Base-by-base conservation (phyloP, 2,888 invertebrate genomes). In the Eupithecia vulgata region DNA sequence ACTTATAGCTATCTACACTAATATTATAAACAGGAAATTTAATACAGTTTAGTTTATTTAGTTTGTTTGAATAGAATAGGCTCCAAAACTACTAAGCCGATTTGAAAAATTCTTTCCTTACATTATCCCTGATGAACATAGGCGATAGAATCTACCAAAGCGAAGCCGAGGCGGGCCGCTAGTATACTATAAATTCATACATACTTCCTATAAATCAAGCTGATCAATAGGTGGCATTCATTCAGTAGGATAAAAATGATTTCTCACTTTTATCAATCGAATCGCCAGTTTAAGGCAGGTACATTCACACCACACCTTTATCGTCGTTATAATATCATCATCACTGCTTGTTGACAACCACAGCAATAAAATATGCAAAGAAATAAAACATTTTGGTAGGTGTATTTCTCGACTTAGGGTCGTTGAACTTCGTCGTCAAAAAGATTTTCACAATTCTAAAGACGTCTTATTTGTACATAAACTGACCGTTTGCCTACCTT, bases 401-500 rank as follows among this genome's bases (percentile, higher is more conserved):
- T 5, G 17, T 17, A 15, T 45, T 45, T 17, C 15, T 17, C 5
- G 17, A 17, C 17, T 45, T 45, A 5, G n/a, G n/a, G n/a, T 5
- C 17, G 5, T 45, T 15, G 17, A 45, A 45, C 45, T 45, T 17
- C 45, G 17, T 5, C n/a, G 17, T 45, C 45, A 17, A 17, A 45
- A 17, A 17, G 5, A 45, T 5, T 17, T 45, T 0, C 1, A 17
- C 15, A 15, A 5, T 45, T n/a, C n/a, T n/a, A n/a, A n/a, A 48
- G 8, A 48, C 52, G 1, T 48, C n/a, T n/a, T 2, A 6, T 17
- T 45, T 0, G 5, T n/a, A 48, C n/a, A 17, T 64, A 25, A 42
- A 45, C n/a, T n/a, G n/a, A n/a, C n/a, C n/a, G 30, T 12, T 15
- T 65, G 5, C 59, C 13, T 65, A 96, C 96, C 96, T 85, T 95